Percentiles rank a stretch among this genome's conserved stretches.
These are phyloP conservation scores for Propithecus deckenii DNA, from an alignment of 2,797 vertebrate genomes.

Conservation along the genomic window DNA sequence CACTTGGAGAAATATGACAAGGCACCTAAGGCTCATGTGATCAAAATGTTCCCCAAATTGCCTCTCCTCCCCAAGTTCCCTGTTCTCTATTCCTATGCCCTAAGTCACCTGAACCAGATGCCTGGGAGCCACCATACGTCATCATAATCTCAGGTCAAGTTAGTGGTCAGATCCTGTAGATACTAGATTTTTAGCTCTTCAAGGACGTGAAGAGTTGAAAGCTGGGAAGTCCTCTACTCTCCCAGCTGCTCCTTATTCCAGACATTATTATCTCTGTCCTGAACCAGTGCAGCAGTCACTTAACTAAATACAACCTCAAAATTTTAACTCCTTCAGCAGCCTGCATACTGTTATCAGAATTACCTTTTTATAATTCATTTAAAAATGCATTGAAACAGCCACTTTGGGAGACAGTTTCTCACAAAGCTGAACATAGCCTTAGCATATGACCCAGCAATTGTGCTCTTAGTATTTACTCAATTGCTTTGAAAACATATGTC, in stretches of 20 bases:
- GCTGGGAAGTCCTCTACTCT: background rate
- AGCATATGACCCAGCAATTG: background rate
- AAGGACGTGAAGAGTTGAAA: background rate
- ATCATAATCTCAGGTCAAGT: background rate
- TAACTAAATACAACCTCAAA: slow-evolving; percentile 10
- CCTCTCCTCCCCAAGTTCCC: background rate
- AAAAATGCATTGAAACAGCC: background rate
- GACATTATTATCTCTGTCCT: background rate
- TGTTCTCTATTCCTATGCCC: background rate
- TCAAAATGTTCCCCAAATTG: background rate
- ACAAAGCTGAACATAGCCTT: background rate
- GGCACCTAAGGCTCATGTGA: background rate
- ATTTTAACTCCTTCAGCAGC: background rate
- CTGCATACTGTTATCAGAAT: background rate
- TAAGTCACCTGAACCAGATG: background rate
- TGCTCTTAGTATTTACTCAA: background rate
- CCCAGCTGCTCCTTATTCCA: background rate
- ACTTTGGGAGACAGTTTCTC: background rate
- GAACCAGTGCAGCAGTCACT: background rate
- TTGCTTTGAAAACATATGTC: background rate
- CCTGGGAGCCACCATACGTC: background rate
- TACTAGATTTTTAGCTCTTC: background rate
- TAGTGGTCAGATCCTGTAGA: background rate
- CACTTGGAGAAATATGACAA: background rate
- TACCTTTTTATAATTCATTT: background rate